Base-by-base conservation (phyloP, 2,888 invertebrate genomes). In the Mimas tiliae region DNA sequence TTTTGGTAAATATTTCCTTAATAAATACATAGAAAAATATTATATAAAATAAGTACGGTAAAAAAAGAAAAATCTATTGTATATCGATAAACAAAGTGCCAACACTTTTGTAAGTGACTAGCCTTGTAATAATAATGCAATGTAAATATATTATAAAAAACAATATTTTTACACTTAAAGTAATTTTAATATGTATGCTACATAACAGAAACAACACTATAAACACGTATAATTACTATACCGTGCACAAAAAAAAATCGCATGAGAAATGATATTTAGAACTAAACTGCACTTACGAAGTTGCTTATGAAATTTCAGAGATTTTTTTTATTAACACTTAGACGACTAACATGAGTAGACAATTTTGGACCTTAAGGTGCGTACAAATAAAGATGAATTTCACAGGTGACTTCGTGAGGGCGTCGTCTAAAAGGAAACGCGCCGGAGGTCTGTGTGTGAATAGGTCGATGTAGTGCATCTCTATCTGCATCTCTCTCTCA, bases 371-470 rank as follows among this genome's bases (percentile, higher is more conserved):
- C 75, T 72, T 85, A 80, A 74, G 64, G 34, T 68, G 70, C 52
- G 77, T 84, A 85, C 77, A 84, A 77, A 83, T 79, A 82, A 80
- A 83, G 84, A 79, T 85, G 81, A 86, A 88, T 92, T 89, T 91
- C 92, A 84, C 92, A 93, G 93, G 93, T 93, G 93, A 93, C 92
- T 93, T 91, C 93, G 90, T 92, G 92, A 93, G 87, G 79, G 88
- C 89, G 70, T 85, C 89, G 75, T 86, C 89, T 84, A 89, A 88
- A 85, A 80, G 89, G 86, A 88, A 87, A 82, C 84, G 80, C 71
- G 76, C 78, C 75, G 74, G 87, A 92, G 93, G 93, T 92, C 90
- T 90, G 92, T 93, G 90, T 88, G 91, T 88, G 89, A 89, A 85
- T 88, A 87, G 91, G 89, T 91, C 89, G 91, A 91, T 92, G 93